phyloP scores from a whole-genome alignment of 92 coral and sea anemone species.

The Parazoanthus darwini region DNA sequence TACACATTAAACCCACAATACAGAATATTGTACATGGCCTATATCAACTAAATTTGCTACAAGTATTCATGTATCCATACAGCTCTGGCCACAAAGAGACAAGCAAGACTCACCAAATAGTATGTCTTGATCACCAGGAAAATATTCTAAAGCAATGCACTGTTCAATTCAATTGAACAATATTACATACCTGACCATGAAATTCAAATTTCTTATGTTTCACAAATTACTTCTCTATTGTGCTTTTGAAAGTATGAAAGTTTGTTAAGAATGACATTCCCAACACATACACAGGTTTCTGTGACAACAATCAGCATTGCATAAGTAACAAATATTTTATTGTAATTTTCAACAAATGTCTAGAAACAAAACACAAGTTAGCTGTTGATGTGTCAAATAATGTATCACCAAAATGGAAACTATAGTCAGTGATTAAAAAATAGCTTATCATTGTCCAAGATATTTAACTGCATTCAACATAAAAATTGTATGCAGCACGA shows the following conservation, averaged over 20 bases:
- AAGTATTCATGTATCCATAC: background rate
- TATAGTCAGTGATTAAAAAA: too few relatives aligned
- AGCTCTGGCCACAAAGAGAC: background rate
- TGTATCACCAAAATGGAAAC: background rate
- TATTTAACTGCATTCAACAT: too few relatives aligned
- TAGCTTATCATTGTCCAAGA: too few relatives aligned
- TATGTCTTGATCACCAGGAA: background rate
- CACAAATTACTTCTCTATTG: background rate
- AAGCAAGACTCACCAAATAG: background rate
- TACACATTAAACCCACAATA: too few relatives aligned
- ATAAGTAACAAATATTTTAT: background rate
- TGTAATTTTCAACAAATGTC: background rate
- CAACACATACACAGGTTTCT: background rate
- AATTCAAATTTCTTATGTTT: background rate
- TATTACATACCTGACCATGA: background rate
- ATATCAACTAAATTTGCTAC: too few relatives aligned
- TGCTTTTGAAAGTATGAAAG: background rate
- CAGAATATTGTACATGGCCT: too few relatives aligned
- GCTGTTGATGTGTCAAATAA: background rate
- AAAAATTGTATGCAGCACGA: background rate
- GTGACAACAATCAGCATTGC: background rate
- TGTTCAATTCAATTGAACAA: background rate
- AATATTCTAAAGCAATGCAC: background rate
- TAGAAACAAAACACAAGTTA: background rate
- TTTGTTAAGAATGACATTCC: background rate